Conservation (phyloP, 2,888 invertebrate species). For the Syrphus vitripennis region DNA sequence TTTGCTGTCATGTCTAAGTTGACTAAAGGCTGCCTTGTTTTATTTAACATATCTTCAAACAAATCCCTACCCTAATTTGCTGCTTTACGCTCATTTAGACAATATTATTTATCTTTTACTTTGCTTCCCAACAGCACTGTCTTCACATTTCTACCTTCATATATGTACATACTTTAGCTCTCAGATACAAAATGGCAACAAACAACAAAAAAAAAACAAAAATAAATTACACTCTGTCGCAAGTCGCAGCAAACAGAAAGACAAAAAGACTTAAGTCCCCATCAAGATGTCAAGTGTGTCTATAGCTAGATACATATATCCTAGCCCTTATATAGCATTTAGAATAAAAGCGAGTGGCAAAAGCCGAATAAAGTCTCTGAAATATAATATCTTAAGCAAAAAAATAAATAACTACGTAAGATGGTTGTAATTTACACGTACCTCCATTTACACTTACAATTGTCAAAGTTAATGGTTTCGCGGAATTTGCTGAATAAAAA, state of each 20-base stretch:
- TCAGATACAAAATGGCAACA: background rate
- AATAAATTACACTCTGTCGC: background rate
- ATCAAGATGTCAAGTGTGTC: constrained; percentile 18
- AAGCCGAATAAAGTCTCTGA: background rate
- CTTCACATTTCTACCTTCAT: background rate
- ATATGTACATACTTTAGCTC: background rate
- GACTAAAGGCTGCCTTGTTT: background rate
- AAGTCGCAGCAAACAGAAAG: background rate
- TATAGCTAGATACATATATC: too few relatives aligned
- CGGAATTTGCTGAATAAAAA: constrained; percentile 22
- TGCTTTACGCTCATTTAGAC: constrained; percentile 27
- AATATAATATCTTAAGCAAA: background rate
- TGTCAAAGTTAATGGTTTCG: constrained; percentile 61
- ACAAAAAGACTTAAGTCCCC: constrained; percentile 9
- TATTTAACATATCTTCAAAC: constrained; percentile 13
- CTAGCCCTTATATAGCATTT: too few relatives aligned
- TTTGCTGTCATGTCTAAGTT: background rate
- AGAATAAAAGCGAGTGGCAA: background rate
- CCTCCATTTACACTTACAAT: constrained; percentile 48
- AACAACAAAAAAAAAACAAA: background rate
- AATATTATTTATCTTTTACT: constrained; percentile 21
- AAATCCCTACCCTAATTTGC: constrained; percentile 26
- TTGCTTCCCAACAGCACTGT: background rate
- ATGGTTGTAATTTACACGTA: constrained; percentile 59
- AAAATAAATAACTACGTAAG: background rate